A percentile compares a stretch with the other conserved stretches of the same genome.
These are phyloP conservation scores for Clarias pachynema DNA, from an alignment of 2,797 vertebrate genomes.

Conservation along the genomic window DNA sequence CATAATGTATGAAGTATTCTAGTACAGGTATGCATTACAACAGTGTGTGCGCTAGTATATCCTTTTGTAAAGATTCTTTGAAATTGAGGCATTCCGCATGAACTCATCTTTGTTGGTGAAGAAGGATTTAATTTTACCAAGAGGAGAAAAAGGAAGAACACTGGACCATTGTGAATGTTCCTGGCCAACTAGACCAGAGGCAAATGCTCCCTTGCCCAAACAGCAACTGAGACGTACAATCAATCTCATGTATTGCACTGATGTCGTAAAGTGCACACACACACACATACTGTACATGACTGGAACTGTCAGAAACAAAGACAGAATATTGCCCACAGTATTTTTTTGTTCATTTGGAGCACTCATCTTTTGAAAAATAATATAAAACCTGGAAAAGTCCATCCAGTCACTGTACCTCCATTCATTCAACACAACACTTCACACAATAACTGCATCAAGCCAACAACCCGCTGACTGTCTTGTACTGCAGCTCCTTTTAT, in stretches of 20 bases:
- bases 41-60: no score
- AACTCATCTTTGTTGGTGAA: no score
- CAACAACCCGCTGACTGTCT: no score
- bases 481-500: no score
- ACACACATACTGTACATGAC: not conserved
- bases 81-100: no score
- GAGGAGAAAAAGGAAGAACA: no score
- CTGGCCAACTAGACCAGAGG: no score
- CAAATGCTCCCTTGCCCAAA: not conserved
- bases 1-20: no score
- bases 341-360: not conserved
- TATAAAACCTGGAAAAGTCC: not conserved
- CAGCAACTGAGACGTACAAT: not conserved
- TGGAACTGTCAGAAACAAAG: not conserved
- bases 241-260: not conserved
- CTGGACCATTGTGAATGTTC: no score
- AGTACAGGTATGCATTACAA: no score
- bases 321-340: not conserved
- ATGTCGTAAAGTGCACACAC: not conserved
- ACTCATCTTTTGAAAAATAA: not conserved
- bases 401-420: not conserved
- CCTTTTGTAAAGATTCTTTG: no score
- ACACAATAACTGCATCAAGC: not conserved
- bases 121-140: no score
- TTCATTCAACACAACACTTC: not conserved